Base-by-base conservation (phyloP, 1,140 invertebrate genomes). In the Hirudo medicinalis region DNA sequence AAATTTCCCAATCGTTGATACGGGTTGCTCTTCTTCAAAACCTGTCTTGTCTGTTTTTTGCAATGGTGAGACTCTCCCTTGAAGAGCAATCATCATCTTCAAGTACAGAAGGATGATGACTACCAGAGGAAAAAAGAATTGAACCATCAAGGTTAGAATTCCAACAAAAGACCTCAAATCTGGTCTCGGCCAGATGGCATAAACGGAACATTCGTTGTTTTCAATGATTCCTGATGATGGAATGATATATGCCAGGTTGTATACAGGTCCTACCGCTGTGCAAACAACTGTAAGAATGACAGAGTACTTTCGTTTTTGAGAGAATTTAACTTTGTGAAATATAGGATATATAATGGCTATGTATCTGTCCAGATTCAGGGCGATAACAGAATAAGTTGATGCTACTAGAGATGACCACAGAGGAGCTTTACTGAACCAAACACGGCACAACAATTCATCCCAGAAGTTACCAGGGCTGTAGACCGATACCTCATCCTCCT, bases 381-480 rank as follows among this genome's bases (percentile, higher is more conserved):
- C 49, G 3, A 74, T 32, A 5, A 74, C 54, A 29, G 43, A 49
- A 69, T 74, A 74, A 27, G 70, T 74, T 40, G 73, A 74, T 19
- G 70, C 36, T 9, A 71, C 32, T 27, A 74, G 40, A 3, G 70
- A 49, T 13, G 57, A 32, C 73, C 73, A 74, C 29, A 72, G 69
- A 22, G 60, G 22, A n/a, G 40, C 32, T 54, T 66, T 54, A 25
- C 57, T 68, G 43, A 67, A 60, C 73, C 73, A 74, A 27, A 74
- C 25, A 5, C 53, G 43, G 55, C 73, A 74, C n/a, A 71, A n/a
- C 5, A 71, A 25, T n/a, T 71, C 70, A 29, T 66, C 70, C n/a
- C 13, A 27, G 27, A 68, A 32, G 17, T 70, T 60, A 11, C 54
- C 43, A 25, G 32, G 43, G n/a, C 9, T 54, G 19, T 40, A 15